Conservation (phyloP, 2,888 invertebrate species). For the Euzophera pinguis region DNA sequence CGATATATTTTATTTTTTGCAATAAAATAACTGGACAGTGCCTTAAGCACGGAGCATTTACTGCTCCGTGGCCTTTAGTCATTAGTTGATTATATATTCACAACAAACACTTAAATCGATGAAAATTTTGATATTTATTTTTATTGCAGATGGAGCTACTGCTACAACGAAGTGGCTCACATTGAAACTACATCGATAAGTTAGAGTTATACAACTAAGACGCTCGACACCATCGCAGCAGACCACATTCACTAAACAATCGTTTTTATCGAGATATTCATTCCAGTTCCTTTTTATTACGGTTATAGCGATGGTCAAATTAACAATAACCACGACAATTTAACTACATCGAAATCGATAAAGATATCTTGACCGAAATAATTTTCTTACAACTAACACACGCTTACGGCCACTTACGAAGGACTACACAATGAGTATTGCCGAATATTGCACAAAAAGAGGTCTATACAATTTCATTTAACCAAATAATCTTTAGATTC, state of each 20-base stretch:
- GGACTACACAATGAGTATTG: conserved; percentile 73
- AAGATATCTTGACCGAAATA: conserved; percentile 24
- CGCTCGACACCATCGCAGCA: background rate
- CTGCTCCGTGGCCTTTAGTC: too few relatives aligned
- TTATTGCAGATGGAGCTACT: background rate
- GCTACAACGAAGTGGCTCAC: conserved; percentile 21
- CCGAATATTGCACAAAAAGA: conserved; percentile 71
- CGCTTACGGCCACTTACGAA: conserved; percentile 40
- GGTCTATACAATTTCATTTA: conserved; percentile 25
- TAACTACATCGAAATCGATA: conserved; percentile 32
- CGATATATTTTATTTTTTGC: too few relatives aligned
- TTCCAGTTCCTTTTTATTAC: background rate
- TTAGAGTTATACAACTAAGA: background rate
- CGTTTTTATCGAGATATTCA: background rate
- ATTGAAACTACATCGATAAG: conserved; percentile 16
- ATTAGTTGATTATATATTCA: background rate
- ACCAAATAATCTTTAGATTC: conserved; percentile 22
- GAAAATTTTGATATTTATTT: background rate
- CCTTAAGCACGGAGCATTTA: too few relatives aligned
- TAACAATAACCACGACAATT: background rate
- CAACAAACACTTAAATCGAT: background rate
- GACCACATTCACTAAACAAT: too few relatives aligned
- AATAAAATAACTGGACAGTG: too few relatives aligned
- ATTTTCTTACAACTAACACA: conserved; percentile 47
- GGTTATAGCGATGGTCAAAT: background rate